Base-by-base conservation (phyloP, 2,888 invertebrate genomes). In the Aspidiotus rigidus region DNA sequence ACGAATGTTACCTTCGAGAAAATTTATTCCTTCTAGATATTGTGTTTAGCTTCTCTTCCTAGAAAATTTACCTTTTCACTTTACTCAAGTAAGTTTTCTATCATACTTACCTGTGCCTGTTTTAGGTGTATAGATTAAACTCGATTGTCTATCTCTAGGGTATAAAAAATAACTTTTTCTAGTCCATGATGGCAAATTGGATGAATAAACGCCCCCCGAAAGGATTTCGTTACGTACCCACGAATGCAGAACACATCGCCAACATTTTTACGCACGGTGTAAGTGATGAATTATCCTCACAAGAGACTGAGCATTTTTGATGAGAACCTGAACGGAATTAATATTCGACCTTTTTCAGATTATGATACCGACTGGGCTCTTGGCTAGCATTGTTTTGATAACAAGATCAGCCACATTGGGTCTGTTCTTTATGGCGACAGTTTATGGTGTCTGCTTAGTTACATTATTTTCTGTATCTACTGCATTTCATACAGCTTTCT, bases 251-350 rank as follows among this genome's bases (percentile, higher is more conserved):
- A 78, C 93, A 95, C 77, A 80, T 93, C 72, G 94, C 95, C 61
- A 95, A 95, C 80, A 88, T 95, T 61, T 81, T 92, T 75, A 93
- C 94, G 44, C 95, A 95, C 79, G 94, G 90, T 69, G 84, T 82
- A 75, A 77, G 80, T 76, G 28, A 28, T 28, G 28, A 28, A 28
- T 62, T 28, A 28, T 42, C 7, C 2, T 42, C 5, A 44, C 8
- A 28, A 39, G 1, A 5, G 15, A 42, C 16, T 40, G 7, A 62
- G 10, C 42, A 62, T 62, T 39, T 42, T 62, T 44, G 9, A n/a
- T 15, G 28, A 28, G 28, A 28, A n/a, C n/a, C n/a, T n/a, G n/a
- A n/a, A 28, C 5, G 28, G 28, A 28, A 28, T 28, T 28, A 28
- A 28, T 62, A 44, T 15, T 28, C 28, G 5, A 5, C 28, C 28